Evolutionary conservation across 2,113 vertebrate genomes (phyloP).

Genomic region (Callipepla californica): DNA sequence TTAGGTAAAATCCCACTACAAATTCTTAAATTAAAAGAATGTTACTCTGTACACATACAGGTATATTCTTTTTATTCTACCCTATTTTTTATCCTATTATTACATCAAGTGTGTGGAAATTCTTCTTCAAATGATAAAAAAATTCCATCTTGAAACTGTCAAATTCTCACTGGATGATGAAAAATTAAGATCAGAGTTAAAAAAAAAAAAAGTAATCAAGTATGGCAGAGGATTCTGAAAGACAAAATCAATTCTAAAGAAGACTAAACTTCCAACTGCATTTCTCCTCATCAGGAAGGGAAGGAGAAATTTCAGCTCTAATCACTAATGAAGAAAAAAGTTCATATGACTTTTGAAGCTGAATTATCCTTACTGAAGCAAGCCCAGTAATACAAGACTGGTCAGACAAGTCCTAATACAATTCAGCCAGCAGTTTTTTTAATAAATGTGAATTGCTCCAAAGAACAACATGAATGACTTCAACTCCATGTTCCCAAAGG

Average conservation of each 20-base stretch:
- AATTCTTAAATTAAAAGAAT: not conserved
- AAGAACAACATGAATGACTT: not conserved
- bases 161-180: not conserved
- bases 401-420: not conserved
- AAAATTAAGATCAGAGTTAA: not conserved
- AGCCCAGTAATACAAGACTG: not conserved
- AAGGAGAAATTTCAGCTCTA: not conserved
- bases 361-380: not conserved
- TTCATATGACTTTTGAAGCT: not conserved
- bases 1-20: not conserved
- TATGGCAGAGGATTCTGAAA: not conserved
- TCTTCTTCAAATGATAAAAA: not conserved
- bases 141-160: not conserved
- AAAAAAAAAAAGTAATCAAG: not conserved
- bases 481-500: not conserved
- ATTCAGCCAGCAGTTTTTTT: not conserved
- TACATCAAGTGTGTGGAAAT: not conserved
- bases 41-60: not conserved
- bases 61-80: not conserved
- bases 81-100: too few species aligned
- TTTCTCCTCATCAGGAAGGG: not conserved
- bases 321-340: not conserved
- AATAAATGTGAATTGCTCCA: not conserved
- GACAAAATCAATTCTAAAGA: not conserved
- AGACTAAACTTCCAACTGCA: not conserved